These are phyloP conservation scores for Drosophila neocordata DNA, from an alignment of 1,140 invertebrate species.

Conservation along the genomic window DNA sequence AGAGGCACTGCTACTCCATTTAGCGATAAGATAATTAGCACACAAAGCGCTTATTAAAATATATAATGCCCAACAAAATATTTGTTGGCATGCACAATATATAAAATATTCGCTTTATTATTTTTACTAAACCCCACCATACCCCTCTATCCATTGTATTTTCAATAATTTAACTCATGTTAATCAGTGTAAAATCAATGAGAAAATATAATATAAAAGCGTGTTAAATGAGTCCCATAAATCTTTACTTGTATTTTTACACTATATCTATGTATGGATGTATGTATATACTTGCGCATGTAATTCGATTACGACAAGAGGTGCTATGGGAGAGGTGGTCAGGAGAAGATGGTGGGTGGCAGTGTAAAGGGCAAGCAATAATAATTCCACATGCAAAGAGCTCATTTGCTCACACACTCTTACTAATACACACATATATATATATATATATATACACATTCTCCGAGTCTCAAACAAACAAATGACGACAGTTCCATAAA, in stretches of 20 bases:
- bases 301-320: conserved; percentile 63
- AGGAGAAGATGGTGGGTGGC: not conserved
- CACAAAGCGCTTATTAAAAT: conserved; percentile 71
- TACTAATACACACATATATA: too few species aligned
- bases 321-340: conserved; percentile 12
- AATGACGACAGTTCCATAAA: conserved; percentile 73
- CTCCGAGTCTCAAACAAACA: conserved; percentile 51
- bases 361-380: conserved; percentile 24
- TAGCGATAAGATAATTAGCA: conserved; percentile 78
- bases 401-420: conserved; percentile 59
- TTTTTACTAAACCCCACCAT: not conserved
- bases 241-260: conserved; percentile 44
- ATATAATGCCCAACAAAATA: conserved; percentile 20
- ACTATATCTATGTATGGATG: not conserved
- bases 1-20: conserved; percentile 60
- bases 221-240: conserved; percentile 67
- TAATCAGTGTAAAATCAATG: conserved; percentile 77
- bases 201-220: conserved; percentile 66
- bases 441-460: conserved; percentile 33
- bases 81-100: conserved; percentile 30
- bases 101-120: not conserved
- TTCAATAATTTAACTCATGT: conserved; percentile 67
- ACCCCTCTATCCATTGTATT: not conserved
- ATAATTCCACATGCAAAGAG: conserved; percentile 66
- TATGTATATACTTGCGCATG: not conserved